A percentile compares a stretch with the other conserved stretches of the same genome.
These are phyloP conservation scores for Chionis minor DNA, from an alignment of 2,113 vertebrate species.

Conservation along the genomic window DNA sequence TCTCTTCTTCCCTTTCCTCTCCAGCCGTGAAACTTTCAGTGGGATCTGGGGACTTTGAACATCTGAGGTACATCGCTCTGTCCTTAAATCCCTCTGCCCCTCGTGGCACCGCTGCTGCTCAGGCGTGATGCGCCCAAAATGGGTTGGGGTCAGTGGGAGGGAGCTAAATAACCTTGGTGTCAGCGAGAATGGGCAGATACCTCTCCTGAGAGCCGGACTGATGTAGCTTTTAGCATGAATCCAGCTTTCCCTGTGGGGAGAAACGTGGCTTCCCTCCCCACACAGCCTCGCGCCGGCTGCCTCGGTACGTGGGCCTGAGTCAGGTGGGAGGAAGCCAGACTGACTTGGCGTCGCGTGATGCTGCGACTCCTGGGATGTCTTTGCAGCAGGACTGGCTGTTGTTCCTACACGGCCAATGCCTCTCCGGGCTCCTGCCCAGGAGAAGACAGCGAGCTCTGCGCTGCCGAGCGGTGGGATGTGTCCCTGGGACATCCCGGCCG, in stretches of 20 bases:
- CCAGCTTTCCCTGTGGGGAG: neutral
- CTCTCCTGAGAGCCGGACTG: neutral
- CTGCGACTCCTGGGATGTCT: neutral
- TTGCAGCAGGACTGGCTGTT: neutral
- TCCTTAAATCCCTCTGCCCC: neutral
- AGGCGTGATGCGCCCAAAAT: neutral
- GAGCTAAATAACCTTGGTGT: neutral
- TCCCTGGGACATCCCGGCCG: fast-evolving
- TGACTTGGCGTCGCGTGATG: neutral
- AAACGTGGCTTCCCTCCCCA: neutral
- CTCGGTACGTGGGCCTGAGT: neutral
- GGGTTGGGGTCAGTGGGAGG: neutral
- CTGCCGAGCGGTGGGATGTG: neutral
- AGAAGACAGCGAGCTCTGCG: neutral
- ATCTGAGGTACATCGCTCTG: neutral
- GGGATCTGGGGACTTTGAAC: neutral
- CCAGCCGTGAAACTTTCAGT: neutral
- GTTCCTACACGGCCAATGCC: neutral
- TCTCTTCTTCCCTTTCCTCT: neutral
- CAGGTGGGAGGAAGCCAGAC: neutral
- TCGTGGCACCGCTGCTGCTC: neutral
- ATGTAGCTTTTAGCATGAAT: neutral
- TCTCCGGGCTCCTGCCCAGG: fast-evolving
- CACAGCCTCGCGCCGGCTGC: neutral
- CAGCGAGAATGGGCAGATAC: neutral